Evolutionary conservation across 2,113 vertebrate genomes (phyloP), one percentile per base, ranked within the genome.

Genomic region (Gobio gobio): DNA sequence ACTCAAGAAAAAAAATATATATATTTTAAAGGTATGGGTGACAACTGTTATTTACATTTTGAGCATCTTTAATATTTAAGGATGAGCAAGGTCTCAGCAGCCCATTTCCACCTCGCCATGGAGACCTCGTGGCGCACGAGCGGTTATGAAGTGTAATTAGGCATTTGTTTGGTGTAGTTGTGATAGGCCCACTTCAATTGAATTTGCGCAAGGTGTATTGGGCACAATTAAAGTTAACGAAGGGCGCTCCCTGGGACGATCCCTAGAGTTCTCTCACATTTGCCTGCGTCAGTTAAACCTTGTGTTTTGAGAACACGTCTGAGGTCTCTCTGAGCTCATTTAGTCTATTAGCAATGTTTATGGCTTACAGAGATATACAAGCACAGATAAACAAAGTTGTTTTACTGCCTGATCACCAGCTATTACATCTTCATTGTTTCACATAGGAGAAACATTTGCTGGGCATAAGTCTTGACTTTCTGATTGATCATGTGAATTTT

Each of bases 151-250:
- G 72, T 89, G 90, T 95, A 94, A 95, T 95, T 94, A 93, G 87
- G 70, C 88, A 90, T 93, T 87, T 87, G 78, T 66, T 89, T 87
- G 78, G 87, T 83, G 86, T 85, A 86, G 82, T 14, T 68, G 66
- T 88, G 85, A 87, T 85, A 89, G 87, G 89, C 85, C 82, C 86
- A 91, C 89, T 91, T 93, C 82, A 94, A 94, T 91, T 94, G 89
- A 94, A 93, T 94, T 90, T 91, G 91, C 90, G 88, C 87, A 86
- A 88, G 82, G 88, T 86, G 92, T 84, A 89, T 89, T 78, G 89
- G 90, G 90, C 87, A 90, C 94, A 94, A 95, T 95, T 95, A 94
- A 87, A 92, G 91, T 88, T 94, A 95, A 94, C 93, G 88, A 94
- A 92, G 87, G 92, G 86, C 87, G 88, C 88, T 93, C 92, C 90